These are phyloP conservation scores for Muntiacus muntjak DNA, from an alignment of 2,113 vertebrate genomes.

Conservation along the genomic window DNA sequence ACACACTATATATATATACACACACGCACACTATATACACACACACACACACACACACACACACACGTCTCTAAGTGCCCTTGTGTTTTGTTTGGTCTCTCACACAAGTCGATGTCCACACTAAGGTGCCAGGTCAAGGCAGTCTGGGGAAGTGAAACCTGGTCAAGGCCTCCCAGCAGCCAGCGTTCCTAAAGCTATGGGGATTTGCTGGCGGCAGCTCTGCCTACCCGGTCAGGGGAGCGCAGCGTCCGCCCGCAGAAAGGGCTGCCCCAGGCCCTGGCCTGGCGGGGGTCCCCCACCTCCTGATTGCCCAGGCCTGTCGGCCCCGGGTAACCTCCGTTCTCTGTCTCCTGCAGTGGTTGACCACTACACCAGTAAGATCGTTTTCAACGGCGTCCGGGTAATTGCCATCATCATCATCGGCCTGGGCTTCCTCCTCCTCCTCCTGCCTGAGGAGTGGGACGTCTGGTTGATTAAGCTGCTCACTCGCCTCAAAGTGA, in stretches of 20 bases:
- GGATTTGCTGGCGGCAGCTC: not conserved
- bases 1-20: too few relatives aligned
- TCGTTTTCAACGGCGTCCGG: constrained; percentile 94
- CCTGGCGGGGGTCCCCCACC: not conserved
- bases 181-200: too few relatives aligned
- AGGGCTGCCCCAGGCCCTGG: not conserved
- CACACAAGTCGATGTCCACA: not conserved
- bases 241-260: not conserved
- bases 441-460: constrained; percentile 96
- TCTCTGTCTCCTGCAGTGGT: constrained; percentile 86
- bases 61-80: not conserved
- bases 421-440: constrained; percentile 94
- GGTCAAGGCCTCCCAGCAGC: not conserved
- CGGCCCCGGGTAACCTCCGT: not conserved
- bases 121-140: not conserved
- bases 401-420: constrained; percentile 95
- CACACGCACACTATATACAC: too few relatives aligned
- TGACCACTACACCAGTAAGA: constrained; percentile 93
- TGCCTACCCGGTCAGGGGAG: not conserved
- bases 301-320: not conserved
- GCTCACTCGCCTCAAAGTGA: constrained; percentile 87
- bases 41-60: not conserved
- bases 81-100: not conserved
- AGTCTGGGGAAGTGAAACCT: not conserved
- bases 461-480: constrained; percentile 93